These are phyloP conservation scores for Tribolium madens DNA, from an alignment of 1,140 invertebrate species.

Conservation along the genomic window DNA sequence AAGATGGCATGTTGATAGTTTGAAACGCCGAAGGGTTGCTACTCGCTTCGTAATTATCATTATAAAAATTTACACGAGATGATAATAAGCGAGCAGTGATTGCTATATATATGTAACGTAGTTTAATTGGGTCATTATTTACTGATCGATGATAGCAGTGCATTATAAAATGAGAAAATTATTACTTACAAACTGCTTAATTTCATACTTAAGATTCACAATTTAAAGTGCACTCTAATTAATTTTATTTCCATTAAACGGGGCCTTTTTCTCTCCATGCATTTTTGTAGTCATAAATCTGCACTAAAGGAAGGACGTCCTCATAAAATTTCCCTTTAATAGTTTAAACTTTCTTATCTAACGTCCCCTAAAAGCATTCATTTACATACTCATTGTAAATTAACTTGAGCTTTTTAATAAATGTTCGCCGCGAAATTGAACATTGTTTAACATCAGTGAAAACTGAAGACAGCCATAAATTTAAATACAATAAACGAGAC, in stretches of 20 bases:
- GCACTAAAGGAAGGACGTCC: slow-evolving; percentile 24
- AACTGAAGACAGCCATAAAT: neutral
- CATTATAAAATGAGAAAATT: slow-evolving; percentile 25
- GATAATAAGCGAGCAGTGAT: slow-evolving; percentile 21
- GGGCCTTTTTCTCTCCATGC: slow-evolving; percentile 1
- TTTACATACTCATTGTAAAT: slow-evolving; percentile 38
- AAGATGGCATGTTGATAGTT: slow-evolving; percentile 23
- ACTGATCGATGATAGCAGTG: slow-evolving; percentile 17
- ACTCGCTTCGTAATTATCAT: slow-evolving; percentile 12
- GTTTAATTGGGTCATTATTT: slow-evolving; percentile 36
- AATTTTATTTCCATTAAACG: slow-evolving; percentile 23
- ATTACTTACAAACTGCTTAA: slow-evolving; percentile 18
- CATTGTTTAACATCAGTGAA: neutral
- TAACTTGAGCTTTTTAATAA: slow-evolving; percentile 2
- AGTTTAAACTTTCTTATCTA: slow-evolving; percentile 36
- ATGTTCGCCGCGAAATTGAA: neutral
- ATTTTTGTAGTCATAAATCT: slow-evolving; percentile 21
- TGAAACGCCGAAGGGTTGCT: slow-evolving; percentile 17
- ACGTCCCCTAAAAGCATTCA: slow-evolving; percentile 22
- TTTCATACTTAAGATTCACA: slow-evolving; percentile 17
- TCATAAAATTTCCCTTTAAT: slow-evolving; percentile 31
- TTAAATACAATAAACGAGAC: slow-evolving; percentile 18
- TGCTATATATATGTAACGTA: slow-evolving; percentile 7
- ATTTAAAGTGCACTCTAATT: slow-evolving; percentile 1
- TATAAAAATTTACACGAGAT: neutral